Base-by-base conservation (phyloP, 2,797 vertebrate genomes). In the Alosa sapidissima region DNA sequence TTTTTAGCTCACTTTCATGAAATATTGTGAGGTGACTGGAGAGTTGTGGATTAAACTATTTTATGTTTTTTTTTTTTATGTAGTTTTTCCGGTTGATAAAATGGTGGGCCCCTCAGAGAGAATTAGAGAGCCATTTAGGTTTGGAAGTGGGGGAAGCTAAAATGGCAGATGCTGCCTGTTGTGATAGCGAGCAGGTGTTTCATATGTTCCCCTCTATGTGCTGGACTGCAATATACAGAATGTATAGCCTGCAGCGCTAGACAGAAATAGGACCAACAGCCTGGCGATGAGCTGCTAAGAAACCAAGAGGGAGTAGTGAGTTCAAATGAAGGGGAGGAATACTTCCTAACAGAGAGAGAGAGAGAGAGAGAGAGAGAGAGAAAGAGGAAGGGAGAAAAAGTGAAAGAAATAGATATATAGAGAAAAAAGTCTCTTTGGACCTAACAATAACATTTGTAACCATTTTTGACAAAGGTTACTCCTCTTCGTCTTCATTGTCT, bases 231-330 rank as follows among this genome's bases (percentile, higher is more conserved):
- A 89, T 92, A 92, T 93, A 91, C 90, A 92, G 92, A 93, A 93
- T 90, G 92, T 92, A 90, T 91, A 92, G 93, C 93, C 92, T 81
- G 84, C 83, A 41, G 93, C 92, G 81, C 83, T 84, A 88, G 88
- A 93, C 92, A 86, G 90, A 93, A 95, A 95, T 94, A 94, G 93
- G 93, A 92, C 88, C 89, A 93, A 91, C 93, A 94, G 93, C 93
- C 92, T 93, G 93, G 89, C 92, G 91, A 91, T 92, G 92, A 92
- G 94, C 87, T 93, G 92, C 92, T 91, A 90, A 91, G 93, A 94
- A 93, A 93, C 90, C 60, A 41, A 86, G 85, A 91, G 68, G 91
- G 91, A 94, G 91, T 90, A 88, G 82, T 89, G 89, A 83, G 92
- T 94, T 92, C 88, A 92, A 91, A 93, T 93, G 93, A 93, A 91